phyloP scores from a whole-genome alignment of 2,888 invertebrate species.

The Cynaeus angustus region DNA sequence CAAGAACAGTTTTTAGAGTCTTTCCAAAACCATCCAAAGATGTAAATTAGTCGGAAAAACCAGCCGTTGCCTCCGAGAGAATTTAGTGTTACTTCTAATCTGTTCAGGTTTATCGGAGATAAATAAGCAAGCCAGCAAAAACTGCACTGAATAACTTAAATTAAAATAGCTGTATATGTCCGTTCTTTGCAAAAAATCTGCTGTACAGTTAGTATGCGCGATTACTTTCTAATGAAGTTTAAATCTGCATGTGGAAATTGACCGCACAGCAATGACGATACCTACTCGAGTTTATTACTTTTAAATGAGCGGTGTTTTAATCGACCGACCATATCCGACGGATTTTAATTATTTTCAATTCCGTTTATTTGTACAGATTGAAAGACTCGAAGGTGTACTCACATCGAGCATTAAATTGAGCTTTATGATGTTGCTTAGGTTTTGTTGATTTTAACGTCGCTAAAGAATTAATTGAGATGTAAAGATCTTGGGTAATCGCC shows the following conservation, averaged over 20 bases:
- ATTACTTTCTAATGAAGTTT: conserved; percentile 66
- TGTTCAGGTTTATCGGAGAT: conserved; percentile 23
- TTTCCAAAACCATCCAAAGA: conserved; percentile 30
- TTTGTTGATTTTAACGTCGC: not conserved
- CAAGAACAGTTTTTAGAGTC: not conserved
- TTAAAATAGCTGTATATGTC: conserved; percentile 63
- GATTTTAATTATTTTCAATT: conserved; percentile 46
- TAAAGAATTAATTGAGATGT: no score
- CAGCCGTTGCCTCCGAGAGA: conserved; percentile 15
- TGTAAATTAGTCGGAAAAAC: conserved; percentile 37
- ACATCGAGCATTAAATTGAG: no score
- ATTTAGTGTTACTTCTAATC: conserved; percentile 37
- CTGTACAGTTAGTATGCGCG: conserved; percentile 62
- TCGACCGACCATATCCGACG: conserved; percentile 46
- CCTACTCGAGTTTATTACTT: conserved; percentile 55
- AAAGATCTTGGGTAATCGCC: no score
- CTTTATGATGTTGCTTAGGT: not conserved
- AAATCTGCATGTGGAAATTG: conserved; percentile 62
- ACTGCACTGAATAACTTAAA: conserved; percentile 62
- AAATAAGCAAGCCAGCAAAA: conserved; percentile 56
- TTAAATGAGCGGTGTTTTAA: conserved; percentile 53
- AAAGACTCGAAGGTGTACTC: conserved; percentile 11
- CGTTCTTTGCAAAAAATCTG: conserved; percentile 57
- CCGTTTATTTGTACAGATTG: conserved; percentile 25
- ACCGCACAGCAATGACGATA: conserved; percentile 53